These are phyloP conservation scores for Leptatherina wallacei DNA, from an alignment of 2,797 vertebrate genomes.

Conservation along the genomic window DNA sequence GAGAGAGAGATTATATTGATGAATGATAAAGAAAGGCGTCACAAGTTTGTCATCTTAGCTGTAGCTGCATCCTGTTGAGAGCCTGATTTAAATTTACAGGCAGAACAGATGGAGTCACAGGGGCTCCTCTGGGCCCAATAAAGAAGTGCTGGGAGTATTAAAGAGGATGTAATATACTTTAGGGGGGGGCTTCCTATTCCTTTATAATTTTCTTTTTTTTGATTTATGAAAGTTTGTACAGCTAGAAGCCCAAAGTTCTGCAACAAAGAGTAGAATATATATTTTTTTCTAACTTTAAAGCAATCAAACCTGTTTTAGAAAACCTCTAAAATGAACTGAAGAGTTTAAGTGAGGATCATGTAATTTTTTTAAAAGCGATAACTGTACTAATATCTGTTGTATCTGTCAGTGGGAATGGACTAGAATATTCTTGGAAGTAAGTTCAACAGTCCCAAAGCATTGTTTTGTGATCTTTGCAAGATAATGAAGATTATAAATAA, in stretches of 20 bases:
- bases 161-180: background rate
- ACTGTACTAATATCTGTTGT: background rate
- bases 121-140: background rate
- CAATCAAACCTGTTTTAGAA: background rate
- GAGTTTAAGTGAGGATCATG: background rate
- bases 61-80: constrained; percentile 2
- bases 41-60: background rate
- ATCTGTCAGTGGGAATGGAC: background rate
- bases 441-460: no score
- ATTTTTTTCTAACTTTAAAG: background rate
- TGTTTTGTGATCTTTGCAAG: background rate
- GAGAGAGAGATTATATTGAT: background rate
- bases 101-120: constrained; percentile 1
- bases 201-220: background rate
- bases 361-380: background rate
- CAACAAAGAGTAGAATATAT: background rate
- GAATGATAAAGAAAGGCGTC: background rate
- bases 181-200: background rate
- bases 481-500: background rate
- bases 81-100: background rate
- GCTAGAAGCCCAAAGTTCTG: background rate
- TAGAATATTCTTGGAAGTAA: background rate
- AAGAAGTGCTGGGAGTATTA: constrained; percentile 15
- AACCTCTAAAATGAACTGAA: background rate
- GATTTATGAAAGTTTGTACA: background rate